Evolutionary conservation across 2,113 vertebrate genomes (phyloP), one percentile per base, ranked within the genome.

Genomic region (Ptilorrhoa leucosticta): DNA sequence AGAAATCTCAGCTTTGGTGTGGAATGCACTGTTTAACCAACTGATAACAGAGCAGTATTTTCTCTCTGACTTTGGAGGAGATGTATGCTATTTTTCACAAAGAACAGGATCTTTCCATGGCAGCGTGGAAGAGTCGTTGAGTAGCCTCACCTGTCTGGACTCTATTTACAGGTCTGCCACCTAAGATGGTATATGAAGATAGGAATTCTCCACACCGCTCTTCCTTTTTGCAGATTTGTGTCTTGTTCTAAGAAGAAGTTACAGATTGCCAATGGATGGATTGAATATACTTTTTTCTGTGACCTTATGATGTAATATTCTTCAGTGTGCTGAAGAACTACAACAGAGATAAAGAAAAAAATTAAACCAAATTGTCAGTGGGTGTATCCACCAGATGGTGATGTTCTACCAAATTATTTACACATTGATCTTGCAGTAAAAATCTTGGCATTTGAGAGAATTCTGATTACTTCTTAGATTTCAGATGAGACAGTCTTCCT

Each of bases 321-420:
- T 87, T 77, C 33, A 47, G 18, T 44, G 51, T 71, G 39, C 51
- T 61, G 47, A 70, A 70, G 47, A 87, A 18, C 60, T 90, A 50
- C 40, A 10, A 78, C 24, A 16, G 60, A 90, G 84, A 90, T 88
- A 82, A 63, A 75, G 35, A 82, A 84, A 92, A 90, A 86, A 23
- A 3, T 33, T 54, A 88, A 90, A 3, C 15, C 78, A 89, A 93
- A 86, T 73, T 86, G 50, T 86, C 92, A 60, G 54, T 90, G 79
- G 66, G 82, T 93, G 71, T 95, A 93, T 96, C 94, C 95, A 96
- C 85, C 94, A 96, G 94, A 96, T 96, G 94, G 94, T 96, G 95
- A 92, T 96, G 71, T 97, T 97, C 79, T 96, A 94, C 93, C 90
- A 90, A 93, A 91, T 92, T 93, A 94, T 88, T 96, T 94, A 20